Percentiles rank a stretch among this genome's conserved stretches.
phyloP scores from a whole-genome alignment of 2,888 invertebrate genomes.

The Thecophora atra region DNA sequence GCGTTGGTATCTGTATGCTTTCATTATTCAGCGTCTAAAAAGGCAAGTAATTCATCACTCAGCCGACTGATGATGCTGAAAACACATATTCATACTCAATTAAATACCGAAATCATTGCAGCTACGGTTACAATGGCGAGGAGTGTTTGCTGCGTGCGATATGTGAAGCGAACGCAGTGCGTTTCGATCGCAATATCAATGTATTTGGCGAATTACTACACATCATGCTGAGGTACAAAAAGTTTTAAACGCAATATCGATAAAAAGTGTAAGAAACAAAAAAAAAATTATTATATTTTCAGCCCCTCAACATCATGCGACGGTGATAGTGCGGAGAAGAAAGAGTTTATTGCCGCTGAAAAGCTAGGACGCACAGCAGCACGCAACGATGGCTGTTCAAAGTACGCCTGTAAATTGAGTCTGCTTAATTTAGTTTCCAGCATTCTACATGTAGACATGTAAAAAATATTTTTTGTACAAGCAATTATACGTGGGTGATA shows the following conservation, averaged over 20 bases:
- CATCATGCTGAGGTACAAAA: constrained; percentile 53
- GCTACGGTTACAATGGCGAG: constrained; percentile 57
- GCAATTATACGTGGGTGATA: no score
- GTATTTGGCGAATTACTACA: constrained; percentile 56
- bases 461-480: background rate
- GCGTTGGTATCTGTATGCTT: constrained; percentile 54
- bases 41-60: constrained; percentile 44
- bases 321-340: constrained; percentile 31
- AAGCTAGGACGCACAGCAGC: constrained; percentile 39
- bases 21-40: constrained; percentile 51
- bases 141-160: constrained; percentile 57
- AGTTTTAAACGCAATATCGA: background rate
- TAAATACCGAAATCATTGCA: constrained; percentile 33
- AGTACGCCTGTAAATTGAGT: constrained; percentile 50
- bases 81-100: background rate
- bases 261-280: background rate
- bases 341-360: constrained; percentile 50
- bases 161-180: constrained; percentile 53
- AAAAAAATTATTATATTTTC: background rate
- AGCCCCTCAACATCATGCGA: constrained; percentile 55
- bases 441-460: constrained; percentile 43
- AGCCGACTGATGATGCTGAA: background rate
- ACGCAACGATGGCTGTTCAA: constrained; percentile 44
- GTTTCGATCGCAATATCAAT: constrained; percentile 51
- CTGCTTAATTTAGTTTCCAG: constrained; percentile 52